phyloP scores from a whole-genome alignment of 1,140 invertebrate species.

The Ceratitis capitata region DNA sequence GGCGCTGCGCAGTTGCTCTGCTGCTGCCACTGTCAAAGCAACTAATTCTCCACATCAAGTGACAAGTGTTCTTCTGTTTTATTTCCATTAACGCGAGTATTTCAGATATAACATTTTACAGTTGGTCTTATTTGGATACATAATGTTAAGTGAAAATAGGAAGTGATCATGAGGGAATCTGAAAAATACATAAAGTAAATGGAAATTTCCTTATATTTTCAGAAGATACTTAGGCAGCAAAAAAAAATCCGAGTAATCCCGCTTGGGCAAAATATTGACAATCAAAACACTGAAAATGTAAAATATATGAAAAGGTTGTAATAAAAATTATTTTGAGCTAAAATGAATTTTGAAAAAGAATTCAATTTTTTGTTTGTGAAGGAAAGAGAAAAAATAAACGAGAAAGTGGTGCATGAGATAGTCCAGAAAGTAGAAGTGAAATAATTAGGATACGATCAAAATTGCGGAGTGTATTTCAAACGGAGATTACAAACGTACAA shows the following conservation, averaged over 20 bases:
- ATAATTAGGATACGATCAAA: conserved; percentile 18
- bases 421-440: neutral
- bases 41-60: neutral
- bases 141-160: too few relatives aligned
- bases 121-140: neutral
- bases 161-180: neutral
- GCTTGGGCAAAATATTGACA: neutral
- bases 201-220: neutral
- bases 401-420: neutral
- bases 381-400: conserved; percentile 10
- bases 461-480: neutral
- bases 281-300: neutral
- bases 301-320: neutral
- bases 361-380: neutral
- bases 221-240: neutral
- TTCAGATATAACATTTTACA: neutral
- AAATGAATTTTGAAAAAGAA: conserved; percentile 26
- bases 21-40: neutral
- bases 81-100: neutral
- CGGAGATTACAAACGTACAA: neutral
- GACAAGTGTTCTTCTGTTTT: conserved; percentile 30
- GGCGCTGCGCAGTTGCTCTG: conserved; percentile 13
- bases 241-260: neutral
- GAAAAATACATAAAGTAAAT: neutral
- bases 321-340: conserved; percentile 1